These are phyloP conservation scores for Phyllostomus hastatus DNA, from an alignment of 2,113 vertebrate species.

Conservation along the genomic window DNA sequence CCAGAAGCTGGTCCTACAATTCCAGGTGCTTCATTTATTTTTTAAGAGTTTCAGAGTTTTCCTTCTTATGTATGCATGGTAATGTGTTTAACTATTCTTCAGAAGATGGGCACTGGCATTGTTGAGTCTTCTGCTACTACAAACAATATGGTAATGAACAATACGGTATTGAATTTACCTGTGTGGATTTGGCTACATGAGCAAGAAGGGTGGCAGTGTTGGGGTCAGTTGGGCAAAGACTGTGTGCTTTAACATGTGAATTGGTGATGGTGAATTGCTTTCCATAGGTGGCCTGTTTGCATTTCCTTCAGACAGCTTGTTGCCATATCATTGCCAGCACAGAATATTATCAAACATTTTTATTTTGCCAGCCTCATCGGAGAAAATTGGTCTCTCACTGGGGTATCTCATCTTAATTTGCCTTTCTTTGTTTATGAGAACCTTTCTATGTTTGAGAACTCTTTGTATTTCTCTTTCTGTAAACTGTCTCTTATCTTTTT, in stretches of 20 bases:
- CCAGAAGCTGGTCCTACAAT: too few relatives aligned
- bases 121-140: background rate
- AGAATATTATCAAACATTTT: background rate
- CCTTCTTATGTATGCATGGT: background rate
- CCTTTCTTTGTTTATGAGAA: background rate
- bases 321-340: background rate
- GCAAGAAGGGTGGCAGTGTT: too few relatives aligned
- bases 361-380: background rate
- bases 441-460: background rate
- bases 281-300: background rate
- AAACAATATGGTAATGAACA: background rate
- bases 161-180: background rate
- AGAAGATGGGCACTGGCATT: background rate
- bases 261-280: background rate
- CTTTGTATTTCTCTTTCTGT: background rate
- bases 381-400: background rate
- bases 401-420: background rate
- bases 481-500: background rate
- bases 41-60: background rate
- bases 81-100: background rate
- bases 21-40: background rate
- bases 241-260: background rate
- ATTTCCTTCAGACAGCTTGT: background rate
- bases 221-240: background rate
- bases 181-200: background rate